These are phyloP conservation scores for Hirtodrosophila trivittata DNA, from an alignment of 2,888 invertebrate species.

Conservation along the genomic window DNA sequence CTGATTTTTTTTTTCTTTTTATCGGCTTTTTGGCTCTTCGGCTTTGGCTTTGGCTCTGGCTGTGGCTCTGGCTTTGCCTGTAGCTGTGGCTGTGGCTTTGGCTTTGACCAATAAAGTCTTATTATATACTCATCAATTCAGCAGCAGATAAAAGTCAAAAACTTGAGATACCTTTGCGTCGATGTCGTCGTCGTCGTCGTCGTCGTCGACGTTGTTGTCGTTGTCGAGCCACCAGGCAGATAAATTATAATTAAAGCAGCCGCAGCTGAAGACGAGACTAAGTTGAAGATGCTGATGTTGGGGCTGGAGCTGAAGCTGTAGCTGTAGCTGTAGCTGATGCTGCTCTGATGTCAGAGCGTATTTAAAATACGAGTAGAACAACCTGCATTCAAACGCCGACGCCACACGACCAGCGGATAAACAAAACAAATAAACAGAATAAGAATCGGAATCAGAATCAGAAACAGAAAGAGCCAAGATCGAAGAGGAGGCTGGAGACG, in stretches of 20 bases:
- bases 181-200: slow-evolving; percentile 26
- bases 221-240: slow-evolving; percentile 71
- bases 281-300: slow-evolving; percentile 25
- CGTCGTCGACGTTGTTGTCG: slow-evolving; percentile 43
- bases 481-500: slow-evolving; percentile 2
- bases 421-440: slow-evolving; percentile 74
- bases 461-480: slow-evolving; percentile 52
- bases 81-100: slow-evolving; percentile 43
- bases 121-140: slow-evolving; percentile 81
- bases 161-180: slow-evolving; percentile 77
- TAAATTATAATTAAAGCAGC: slow-evolving; percentile 81
- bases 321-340: slow-evolving; percentile 28
- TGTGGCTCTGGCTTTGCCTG: slow-evolving; percentile 60
- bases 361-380: slow-evolving; percentile 81
- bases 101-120: slow-evolving; percentile 80
- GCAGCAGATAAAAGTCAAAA: slow-evolving; percentile 81
- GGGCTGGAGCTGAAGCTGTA: slow-evolving; percentile 43
- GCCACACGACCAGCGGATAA: slow-evolving; percentile 74
- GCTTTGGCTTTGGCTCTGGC: slow-evolving; percentile 16
- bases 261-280: slow-evolving; percentile 53
- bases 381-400: slow-evolving; percentile 75
- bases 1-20: slow-evolving; percentile 28
- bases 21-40: slow-evolving; percentile 49
- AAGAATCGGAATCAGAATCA: slow-evolving; percentile 48
- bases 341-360: slow-evolving; percentile 79